phyloP scores from a whole-genome alignment of 2,888 invertebrate genomes.

The Caenorhabditis doughertyi region DNA sequence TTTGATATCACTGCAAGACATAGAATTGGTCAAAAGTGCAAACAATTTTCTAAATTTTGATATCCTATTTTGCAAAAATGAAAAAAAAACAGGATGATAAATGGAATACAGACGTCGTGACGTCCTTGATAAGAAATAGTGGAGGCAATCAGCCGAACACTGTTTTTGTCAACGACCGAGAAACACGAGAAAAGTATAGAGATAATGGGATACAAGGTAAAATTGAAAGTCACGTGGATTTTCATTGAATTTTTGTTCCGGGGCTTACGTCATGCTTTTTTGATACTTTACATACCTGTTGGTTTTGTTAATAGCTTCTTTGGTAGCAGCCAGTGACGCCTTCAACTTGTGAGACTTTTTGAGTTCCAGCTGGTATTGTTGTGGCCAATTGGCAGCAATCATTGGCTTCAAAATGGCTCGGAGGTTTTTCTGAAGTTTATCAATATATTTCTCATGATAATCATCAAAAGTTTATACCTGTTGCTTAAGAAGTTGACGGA shows the following conservation, averaged over 20 bases:
- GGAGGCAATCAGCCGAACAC: slow-evolving; percentile 51
- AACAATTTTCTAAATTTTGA: slow-evolving; percentile 1
- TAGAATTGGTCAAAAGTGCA: slow-evolving; percentile 7
- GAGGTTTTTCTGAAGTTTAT: slow-evolving; percentile 58
- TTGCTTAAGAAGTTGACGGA: slow-evolving; percentile 70
- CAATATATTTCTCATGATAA: too few relatives aligned
- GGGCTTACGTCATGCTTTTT: slow-evolving; percentile 2
- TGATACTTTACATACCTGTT: slow-evolving; percentile 39
- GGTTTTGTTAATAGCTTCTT: slow-evolving; percentile 68
- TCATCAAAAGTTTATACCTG: slow-evolving; percentile 47
- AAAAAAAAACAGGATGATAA: background rate
- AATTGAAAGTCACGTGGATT: slow-evolving; percentile 17
- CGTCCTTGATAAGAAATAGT: slow-evolving; percentile 43
- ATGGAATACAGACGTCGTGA: slow-evolving; percentile 18
- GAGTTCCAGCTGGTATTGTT: slow-evolving; percentile 70
- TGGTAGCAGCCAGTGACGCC: slow-evolving; percentile 72
- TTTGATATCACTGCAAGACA: slow-evolving; percentile 64
- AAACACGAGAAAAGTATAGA: slow-evolving; percentile 8
- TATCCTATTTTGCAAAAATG: slow-evolving; percentile 26
- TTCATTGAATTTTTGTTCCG: background rate
- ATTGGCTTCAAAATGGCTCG: slow-evolving; percentile 68
- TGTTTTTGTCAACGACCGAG: background rate
- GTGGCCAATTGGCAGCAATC: slow-evolving; percentile 67
- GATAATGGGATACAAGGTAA: background rate
- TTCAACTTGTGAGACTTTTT: slow-evolving; percentile 69